Evolutionary conservation across 2,113 vertebrate genomes (phyloP).

Genomic region (Rana temporaria): DNA sequence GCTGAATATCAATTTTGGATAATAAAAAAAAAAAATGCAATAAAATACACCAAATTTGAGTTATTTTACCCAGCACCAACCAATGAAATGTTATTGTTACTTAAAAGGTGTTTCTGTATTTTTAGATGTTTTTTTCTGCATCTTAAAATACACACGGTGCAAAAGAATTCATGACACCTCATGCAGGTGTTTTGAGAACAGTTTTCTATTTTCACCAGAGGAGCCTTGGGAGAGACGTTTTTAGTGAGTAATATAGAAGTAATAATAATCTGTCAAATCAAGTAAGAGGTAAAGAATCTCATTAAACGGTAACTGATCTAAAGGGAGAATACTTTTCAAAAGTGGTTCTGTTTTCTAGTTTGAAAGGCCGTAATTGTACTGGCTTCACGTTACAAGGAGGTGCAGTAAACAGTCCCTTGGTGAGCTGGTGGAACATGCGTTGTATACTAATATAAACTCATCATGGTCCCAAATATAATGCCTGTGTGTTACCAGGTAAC

Average conservation of each 20-base stretch:
- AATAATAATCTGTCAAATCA: slow-evolving; percentile 58
- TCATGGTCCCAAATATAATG: neutral
- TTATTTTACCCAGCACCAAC: neutral
- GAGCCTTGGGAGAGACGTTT: slow-evolving; percentile 49
- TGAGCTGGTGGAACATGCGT: slow-evolving; percentile 14
- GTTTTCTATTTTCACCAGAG: slow-evolving; percentile 49
- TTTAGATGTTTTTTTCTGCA: neutral
- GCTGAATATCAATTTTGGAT: no score
- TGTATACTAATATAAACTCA: slow-evolving; percentile 1
- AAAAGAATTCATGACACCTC: slow-evolving; percentile 35
- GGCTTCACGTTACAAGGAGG: slow-evolving; percentile 31
- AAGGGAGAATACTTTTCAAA: slow-evolving; percentile 51
- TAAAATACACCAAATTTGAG: neutral
- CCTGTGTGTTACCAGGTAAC: neutral
- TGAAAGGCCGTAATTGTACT: slow-evolving; percentile 46
- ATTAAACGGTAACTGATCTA: slow-evolving; percentile 54
- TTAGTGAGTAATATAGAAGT: slow-evolving; percentile 54
- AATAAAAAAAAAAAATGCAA: neutral
- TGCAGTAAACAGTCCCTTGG: slow-evolving; percentile 38
- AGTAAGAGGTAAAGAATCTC: slow-evolving; percentile 54
- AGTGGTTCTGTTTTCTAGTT: slow-evolving; percentile 48
- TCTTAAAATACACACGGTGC: neutral
- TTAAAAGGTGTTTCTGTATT: neutral
- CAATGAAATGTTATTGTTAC: neutral
- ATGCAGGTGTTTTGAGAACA: slow-evolving; percentile 7